A percentile compares a stretch with the other conserved stretches of the same genome.
These are phyloP conservation scores for Pocillopora damicornis DNA, from an alignment of 64 coral and sea anemone species.

Conservation along the genomic window DNA sequence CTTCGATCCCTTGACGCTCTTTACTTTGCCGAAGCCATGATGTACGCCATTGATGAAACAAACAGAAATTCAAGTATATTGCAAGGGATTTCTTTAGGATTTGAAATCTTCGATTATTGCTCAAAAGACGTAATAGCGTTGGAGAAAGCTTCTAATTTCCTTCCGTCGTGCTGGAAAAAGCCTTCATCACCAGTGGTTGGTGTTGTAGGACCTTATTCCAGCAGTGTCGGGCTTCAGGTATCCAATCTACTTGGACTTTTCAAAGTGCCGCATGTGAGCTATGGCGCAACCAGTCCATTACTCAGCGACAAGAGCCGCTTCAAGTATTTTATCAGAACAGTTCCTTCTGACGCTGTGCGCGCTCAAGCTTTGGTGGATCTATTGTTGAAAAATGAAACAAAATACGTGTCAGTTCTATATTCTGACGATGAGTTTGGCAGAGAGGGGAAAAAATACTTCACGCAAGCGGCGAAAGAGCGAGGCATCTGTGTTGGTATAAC, in stretches of 20 bases:
- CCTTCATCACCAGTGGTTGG: background rate
- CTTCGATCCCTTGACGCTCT: background rate
- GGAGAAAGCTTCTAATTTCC: conserved; percentile 21
- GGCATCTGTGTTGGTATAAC: conserved; percentile 15
- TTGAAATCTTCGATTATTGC: conserved; percentile 29
- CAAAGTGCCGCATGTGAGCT: conserved; percentile 24
- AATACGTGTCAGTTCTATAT: conserved; percentile 24
- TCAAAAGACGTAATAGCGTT: conserved; percentile 32
- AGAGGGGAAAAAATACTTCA: conserved; percentile 8
- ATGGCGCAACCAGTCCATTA: conserved; percentile 6
- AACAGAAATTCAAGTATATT: conserved; percentile 27
- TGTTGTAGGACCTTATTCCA: conserved; percentile 13
- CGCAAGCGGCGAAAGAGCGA: background rate
- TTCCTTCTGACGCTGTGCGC: conserved; percentile 15
- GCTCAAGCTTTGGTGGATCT: background rate
- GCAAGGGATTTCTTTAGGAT: conserved; percentile 27
- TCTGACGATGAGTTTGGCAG: conserved; percentile 35
- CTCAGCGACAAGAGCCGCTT: conserved; percentile 30
- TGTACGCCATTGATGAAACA: conserved; percentile 24
- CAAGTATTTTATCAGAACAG: conserved; percentile 28
- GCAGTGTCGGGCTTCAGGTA: conserved; percentile 25
- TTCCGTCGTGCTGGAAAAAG: background rate
- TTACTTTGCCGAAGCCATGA: conserved; percentile 31
- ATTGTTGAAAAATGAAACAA: background rate
- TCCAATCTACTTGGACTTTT: conserved; percentile 35